phyloP scores from a whole-genome alignment of 2,113 vertebrate genomes.

The Cebidichthys violaceus region DNA sequence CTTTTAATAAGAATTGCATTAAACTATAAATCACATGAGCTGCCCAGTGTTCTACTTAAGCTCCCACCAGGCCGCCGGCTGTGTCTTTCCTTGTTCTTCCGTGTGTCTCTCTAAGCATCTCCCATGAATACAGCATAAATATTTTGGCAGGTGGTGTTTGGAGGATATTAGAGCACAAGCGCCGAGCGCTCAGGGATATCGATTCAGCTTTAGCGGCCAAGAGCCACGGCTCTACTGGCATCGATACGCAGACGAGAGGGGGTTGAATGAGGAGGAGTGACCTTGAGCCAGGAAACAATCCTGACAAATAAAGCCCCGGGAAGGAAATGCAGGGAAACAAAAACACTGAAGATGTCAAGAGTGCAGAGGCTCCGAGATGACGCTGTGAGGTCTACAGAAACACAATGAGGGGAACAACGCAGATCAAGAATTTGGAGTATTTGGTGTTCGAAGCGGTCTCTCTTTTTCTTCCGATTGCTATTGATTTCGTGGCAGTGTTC shows the following conservation, averaged over 20 bases:
- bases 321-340: conserved; percentile 61
- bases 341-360: conserved; percentile 38
- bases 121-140: conserved; percentile 73
- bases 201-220: conserved; percentile 74
- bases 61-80: conserved; percentile 1
- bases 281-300: conserved; percentile 73
- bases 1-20: conserved; percentile 33
- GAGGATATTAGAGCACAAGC: conserved; percentile 76
- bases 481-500: not conserved
- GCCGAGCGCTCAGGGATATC: conserved; percentile 67
- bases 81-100: conserved; percentile 36
- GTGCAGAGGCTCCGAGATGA: conserved; percentile 23
- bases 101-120: conserved; percentile 41
- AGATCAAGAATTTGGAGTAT: not conserved
- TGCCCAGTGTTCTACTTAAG: conserved; percentile 14
- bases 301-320: conserved; percentile 60
- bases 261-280: conserved; percentile 60
- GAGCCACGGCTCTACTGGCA: conserved; percentile 61
- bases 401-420: not conserved
- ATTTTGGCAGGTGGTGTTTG: conserved; percentile 77
- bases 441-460: not conserved
- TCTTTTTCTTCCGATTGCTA: not conserved
- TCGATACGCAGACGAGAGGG: conserved; percentile 52
- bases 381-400: not conserved
- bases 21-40: conserved; percentile 35